phyloP scores from a whole-genome alignment of 2,888 invertebrate genomes.

The Gari tellinella region DNA sequence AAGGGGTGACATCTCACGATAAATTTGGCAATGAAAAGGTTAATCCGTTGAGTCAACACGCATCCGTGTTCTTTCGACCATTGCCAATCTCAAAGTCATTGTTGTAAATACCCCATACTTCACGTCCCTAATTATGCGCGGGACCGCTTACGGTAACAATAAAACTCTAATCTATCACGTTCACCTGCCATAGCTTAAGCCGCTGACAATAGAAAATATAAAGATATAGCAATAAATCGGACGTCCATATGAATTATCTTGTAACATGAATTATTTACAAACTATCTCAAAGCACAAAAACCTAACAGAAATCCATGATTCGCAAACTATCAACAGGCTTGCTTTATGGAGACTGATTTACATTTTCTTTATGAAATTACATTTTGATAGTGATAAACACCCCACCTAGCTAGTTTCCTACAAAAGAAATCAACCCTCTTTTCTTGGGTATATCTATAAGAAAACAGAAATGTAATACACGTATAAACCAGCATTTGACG shows the following conservation, averaged over 20 bases:
- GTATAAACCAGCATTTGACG: no score
- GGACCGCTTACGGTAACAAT: constrained; percentile 7
- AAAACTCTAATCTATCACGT: constrained; percentile 11
- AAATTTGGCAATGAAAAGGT: no score
- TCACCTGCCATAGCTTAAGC: constrained; percentile 7
- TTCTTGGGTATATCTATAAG: no score
- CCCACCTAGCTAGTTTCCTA: no score
- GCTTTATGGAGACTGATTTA: no score
- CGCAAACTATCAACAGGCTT: no score
- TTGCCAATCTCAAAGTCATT: neutral
- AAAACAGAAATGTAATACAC: no score
- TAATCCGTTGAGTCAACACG: constrained; percentile 8
- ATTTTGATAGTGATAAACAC: no score
- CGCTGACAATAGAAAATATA: constrained; percentile 3
- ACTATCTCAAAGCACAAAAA: neutral
- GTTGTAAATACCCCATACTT: constrained; percentile 7
- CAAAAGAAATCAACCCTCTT: no score
- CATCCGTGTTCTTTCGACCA: constrained; percentile 4
- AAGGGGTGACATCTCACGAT: no score
- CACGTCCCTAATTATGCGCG: constrained; percentile 10
- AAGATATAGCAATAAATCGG: neutral
- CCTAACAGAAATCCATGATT: no score
- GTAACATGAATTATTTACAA: neutral
- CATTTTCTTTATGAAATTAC: no score
- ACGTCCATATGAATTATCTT: constrained; percentile 11